A percentile compares a stretch with the other conserved stretches of the same genome.
These are phyloP conservation scores for Chrysodeixis includens DNA, from an alignment of 2,888 invertebrate species.

Conservation along the genomic window DNA sequence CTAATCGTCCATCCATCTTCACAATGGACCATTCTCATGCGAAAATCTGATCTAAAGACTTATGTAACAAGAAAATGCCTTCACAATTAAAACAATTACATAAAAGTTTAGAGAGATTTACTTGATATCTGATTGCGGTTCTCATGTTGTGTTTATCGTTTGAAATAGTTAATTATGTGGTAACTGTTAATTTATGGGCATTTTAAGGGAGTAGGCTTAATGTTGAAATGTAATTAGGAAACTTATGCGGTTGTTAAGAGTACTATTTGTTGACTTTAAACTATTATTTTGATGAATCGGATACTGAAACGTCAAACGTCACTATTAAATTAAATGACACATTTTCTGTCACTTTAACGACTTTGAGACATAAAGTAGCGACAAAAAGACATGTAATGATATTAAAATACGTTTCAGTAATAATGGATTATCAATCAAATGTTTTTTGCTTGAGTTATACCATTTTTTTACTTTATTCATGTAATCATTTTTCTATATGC, in stretches of 20 bases:
- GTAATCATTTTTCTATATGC: no score
- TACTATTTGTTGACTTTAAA: no score
- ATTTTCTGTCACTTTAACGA: no score
- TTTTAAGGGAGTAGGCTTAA: neutral
- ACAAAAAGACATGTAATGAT: no score
- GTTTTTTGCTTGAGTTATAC: no score
- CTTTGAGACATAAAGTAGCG: no score
- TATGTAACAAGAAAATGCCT: slow-evolving; percentile 52
- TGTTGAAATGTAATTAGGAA: neutral
- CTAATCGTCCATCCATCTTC: slow-evolving; percentile 47
- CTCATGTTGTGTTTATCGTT: slow-evolving; percentile 30
- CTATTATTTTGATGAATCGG: no score
- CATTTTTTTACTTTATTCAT: no score
- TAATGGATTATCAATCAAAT: no score
- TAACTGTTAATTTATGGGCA: slow-evolving; percentile 16
- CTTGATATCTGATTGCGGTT: slow-evolving; percentile 45
- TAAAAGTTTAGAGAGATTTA: slow-evolving; percentile 49
- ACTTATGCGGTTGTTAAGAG: neutral
- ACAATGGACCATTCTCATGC: slow-evolving; percentile 51
- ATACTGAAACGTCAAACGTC: no score
- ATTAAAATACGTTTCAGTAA: no score
- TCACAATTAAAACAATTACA: slow-evolving; percentile 58
- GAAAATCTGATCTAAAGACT: slow-evolving; percentile 50
- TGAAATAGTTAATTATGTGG: slow-evolving; percentile 25
- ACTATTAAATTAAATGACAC: no score